Evolutionary conservation across 2,888 invertebrate genomes (phyloP).

Genomic region (Agrochola circellaris): DNA sequence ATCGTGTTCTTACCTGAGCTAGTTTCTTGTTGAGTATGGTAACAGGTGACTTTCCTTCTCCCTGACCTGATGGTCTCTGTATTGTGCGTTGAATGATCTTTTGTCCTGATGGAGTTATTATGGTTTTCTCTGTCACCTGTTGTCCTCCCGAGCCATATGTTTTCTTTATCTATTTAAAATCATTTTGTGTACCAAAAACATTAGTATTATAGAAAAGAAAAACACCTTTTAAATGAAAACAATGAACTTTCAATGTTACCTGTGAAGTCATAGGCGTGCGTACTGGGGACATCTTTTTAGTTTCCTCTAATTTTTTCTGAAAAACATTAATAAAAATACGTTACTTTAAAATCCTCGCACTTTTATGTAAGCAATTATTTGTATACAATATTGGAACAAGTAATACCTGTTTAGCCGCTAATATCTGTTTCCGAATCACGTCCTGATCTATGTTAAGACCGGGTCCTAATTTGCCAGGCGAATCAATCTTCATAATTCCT

Average conservation of each 20-base stretch:
- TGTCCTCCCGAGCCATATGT: conserved; percentile 80
- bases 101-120: conserved; percentile 89
- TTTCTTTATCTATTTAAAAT: conserved; percentile 77
- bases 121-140: conserved; percentile 88
- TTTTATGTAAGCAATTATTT: neutral
- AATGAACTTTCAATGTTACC: conserved; percentile 66
- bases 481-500: conserved; percentile 93
- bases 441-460: conserved; percentile 89
- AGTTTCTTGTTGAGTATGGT: conserved; percentile 86
- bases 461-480: conserved; percentile 90
- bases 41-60: conserved; percentile 83
- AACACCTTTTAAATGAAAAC: neutral
- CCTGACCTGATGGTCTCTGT: conserved; percentile 78
- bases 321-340: conserved; percentile 55
- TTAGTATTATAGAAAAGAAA: neutral
- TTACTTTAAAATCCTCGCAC: neutral
- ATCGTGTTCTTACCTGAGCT: conserved; percentile 77
- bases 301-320: conserved; percentile 86
- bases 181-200: conserved; percentile 1
- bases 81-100: conserved; percentile 89
- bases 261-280: conserved; percentile 76
- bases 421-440: conserved; percentile 87
- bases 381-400: neutral
- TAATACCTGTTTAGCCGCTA: conserved; percentile 88
- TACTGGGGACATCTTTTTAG: conserved; percentile 77